A percentile compares a stretch with the other conserved stretches of the same genome.
Conservation (phyloP, 2,797 vertebrate genomes). For the Sebastes dallii region DNA sequence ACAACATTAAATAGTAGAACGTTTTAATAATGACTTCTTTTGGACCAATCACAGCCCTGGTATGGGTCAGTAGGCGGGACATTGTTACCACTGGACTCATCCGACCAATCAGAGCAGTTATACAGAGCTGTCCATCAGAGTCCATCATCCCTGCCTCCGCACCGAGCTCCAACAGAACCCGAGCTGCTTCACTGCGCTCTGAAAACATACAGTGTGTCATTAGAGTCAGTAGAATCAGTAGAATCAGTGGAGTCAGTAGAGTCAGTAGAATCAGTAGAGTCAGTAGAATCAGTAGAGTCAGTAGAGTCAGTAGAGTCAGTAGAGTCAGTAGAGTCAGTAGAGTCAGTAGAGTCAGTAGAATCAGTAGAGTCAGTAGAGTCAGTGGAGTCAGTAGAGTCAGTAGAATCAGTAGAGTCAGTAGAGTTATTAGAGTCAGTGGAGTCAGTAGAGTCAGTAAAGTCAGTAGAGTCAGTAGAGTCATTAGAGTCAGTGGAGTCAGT, state of each 20-base stretch:
- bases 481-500: too few relatives aligned
- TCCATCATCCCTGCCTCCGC: conserved; percentile 72
- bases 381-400: too few relatives aligned
- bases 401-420: too few relatives aligned
- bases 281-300: too few relatives aligned
- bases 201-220: conserved; percentile 7
- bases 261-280: background rate
- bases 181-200: conserved; percentile 74
- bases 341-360: too few relatives aligned
- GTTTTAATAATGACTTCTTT: too few relatives aligned
- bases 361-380: too few relatives aligned
- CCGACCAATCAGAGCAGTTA: conserved; percentile 73
- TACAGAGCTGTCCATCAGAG: conserved; percentile 77
- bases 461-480: too few relatives aligned
- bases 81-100: conserved; percentile 75
- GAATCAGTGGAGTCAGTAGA: background rate
- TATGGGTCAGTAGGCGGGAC: background rate
- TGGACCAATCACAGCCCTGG: background rate
- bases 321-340: too few relatives aligned
- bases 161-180: conserved; percentile 68
- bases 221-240: background rate
- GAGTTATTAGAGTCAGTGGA: too few relatives aligned
- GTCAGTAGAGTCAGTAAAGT: background rate
- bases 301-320: too few relatives aligned
- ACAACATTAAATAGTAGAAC: too few relatives aligned